Base-by-base conservation (phyloP, 2,113 vertebrate species). In the Apteryx mantelli region DNA sequence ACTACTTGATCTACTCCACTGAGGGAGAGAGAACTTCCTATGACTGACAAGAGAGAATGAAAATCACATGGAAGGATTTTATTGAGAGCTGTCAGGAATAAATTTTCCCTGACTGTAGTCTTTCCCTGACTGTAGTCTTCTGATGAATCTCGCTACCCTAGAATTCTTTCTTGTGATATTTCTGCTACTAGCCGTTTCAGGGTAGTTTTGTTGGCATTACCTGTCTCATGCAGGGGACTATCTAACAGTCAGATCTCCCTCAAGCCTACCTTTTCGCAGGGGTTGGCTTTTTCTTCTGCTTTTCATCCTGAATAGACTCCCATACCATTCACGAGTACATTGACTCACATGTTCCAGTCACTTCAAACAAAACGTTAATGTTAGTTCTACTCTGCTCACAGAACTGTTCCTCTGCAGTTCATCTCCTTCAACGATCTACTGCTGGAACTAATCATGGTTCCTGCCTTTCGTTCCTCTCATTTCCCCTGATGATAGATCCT, bases 231-330 rank as follows among this genome's bases (percentile, higher is more conserved):
- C 26, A 30, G 32, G 36, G 48, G 11, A 69, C 9, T 65, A 82
- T 60, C 69, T 89, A 82, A 91, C 14, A 64, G 32, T 48, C 32
- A 91, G 40, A n/a, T 79, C 21, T 73, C 65, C 42, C 48, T 79
- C 61, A 69, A 60, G 46, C 42, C 56, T 79, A 79, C 6, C 5
- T 25, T 79, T 91, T 92, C 42, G 56, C 17, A 94, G 42, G 19
- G 32, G 9, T 58, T 58, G 30, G 30, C 55, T 64, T 36, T 25
- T 25, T 5, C 20, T 83, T 53, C 38, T 68, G 15, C 18, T 48
- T 93, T 96, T 96, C 68, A 90, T 89, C 53, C 22, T 83, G 75
- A 91, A 26, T 28, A n/a, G 52, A 85, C 48, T 73, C 36, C 22
- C 42, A 52, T 1, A 48, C 6, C 38, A 40, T 32, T 69, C n/a